A percentile compares a stretch with the other conserved stretches of the same genome.
phyloP scores from a whole-genome alignment of 2,888 invertebrate species.

The Neoitamus cyanurus region DNA sequence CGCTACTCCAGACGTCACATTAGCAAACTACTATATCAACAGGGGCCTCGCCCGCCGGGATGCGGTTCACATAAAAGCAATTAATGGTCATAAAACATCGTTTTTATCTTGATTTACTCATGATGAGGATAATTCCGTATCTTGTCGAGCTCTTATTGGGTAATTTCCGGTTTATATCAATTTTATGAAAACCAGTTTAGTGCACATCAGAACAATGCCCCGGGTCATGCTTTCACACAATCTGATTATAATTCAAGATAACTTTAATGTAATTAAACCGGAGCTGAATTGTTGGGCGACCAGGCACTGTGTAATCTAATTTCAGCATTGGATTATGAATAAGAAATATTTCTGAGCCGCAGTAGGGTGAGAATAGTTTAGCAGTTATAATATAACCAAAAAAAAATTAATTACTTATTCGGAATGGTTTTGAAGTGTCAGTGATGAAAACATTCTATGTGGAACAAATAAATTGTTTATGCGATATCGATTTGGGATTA shows the following conservation, averaged over 20 bases:
- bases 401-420: not conserved
- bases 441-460: no score
- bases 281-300: slow-evolving; percentile 6
- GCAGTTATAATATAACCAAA: not conserved
- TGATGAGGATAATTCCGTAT: slow-evolving; percentile 44
- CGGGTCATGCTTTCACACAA: slow-evolving; percentile 44
- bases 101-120: slow-evolving; percentile 50
- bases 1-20: slow-evolving; percentile 4
- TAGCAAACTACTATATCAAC: slow-evolving; percentile 28
- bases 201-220: slow-evolving; percentile 45
- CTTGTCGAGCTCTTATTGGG: slow-evolving; percentile 38
- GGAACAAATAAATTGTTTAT: no score
- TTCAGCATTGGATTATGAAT: not conserved
- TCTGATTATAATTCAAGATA: slow-evolving; percentile 41
- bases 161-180: slow-evolving; percentile 50
- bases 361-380: not conserved
- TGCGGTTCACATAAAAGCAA: slow-evolving; percentile 50
- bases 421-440: not conserved
- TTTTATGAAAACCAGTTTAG: slow-evolving; percentile 49
- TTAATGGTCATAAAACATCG: slow-evolving; percentile 50
- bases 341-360: not conserved
- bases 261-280: slow-evolving; percentile 37
- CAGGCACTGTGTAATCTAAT: not conserved
- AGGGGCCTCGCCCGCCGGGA: not conserved
- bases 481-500: no score